These are phyloP conservation scores for Drosophila leontia DNA, from an alignment of 1,140 invertebrate genomes.

Conservation along the genomic window DNA sequence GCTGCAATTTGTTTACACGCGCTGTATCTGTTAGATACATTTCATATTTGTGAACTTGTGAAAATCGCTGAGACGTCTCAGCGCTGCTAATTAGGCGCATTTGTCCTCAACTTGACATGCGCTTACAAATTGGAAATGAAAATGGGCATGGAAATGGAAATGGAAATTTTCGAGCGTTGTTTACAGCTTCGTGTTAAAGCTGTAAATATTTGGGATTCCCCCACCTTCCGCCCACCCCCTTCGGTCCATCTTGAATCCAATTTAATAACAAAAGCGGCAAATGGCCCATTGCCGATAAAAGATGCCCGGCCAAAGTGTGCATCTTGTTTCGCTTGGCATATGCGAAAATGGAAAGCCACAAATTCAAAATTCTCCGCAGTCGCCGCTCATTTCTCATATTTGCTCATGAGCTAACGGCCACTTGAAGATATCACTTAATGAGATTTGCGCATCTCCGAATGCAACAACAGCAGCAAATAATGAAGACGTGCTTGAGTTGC, in stretches of 20 bases:
- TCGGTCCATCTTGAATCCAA: conserved; percentile 4
- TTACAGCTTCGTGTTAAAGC: conserved; percentile 46
- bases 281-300: conserved; percentile 78
- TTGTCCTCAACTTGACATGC: conserved; percentile 74
- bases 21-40: conserved; percentile 73
- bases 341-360: conserved; percentile 48
- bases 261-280: conserved; percentile 78
- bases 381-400: conserved; percentile 70
- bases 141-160: conserved; percentile 56
- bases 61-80: conserved; percentile 72
- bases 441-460: conserved; percentile 80
- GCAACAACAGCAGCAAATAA: conserved; percentile 71
- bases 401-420: conserved; percentile 69
- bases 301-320: conserved; percentile 34
- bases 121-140: conserved; percentile 68
- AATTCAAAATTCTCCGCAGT: conserved; percentile 52
- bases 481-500: conserved; percentile 81
- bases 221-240: neutral
- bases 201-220: conserved; percentile 66
- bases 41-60: conserved; percentile 79
- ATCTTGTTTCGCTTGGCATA: conserved; percentile 49
- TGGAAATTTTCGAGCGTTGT: conserved; percentile 59
- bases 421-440: conserved; percentile 84
- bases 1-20: conserved; percentile 70
- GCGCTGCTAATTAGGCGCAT: conserved; percentile 75